Evolutionary conservation across 2,113 vertebrate species (phyloP).

Genomic region (Calyptomena viridis): DNA sequence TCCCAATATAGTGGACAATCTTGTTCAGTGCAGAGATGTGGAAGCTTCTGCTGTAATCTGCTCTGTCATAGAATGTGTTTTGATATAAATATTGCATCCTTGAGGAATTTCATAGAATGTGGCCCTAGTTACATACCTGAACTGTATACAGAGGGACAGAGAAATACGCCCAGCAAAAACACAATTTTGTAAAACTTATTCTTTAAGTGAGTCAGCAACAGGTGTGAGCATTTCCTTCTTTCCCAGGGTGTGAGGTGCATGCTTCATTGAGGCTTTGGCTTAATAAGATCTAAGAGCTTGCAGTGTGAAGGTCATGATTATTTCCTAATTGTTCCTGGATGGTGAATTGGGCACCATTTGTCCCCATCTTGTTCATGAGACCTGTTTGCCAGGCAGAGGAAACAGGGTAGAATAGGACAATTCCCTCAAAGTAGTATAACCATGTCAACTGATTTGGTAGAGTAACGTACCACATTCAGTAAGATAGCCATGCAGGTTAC

Average conservation of each 20-base stretch:
- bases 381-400: neutral
- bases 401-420: neutral
- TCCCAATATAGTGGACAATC: neutral
- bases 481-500: neutral
- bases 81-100: neutral
- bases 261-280: neutral
- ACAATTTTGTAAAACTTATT: neutral
- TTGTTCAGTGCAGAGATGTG: neutral
- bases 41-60: neutral
- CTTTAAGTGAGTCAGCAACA: neutral
- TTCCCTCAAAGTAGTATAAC: neutral
- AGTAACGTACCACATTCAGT: neutral
- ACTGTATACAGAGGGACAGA: neutral
- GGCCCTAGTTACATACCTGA: neutral
- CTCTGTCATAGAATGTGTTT: neutral
- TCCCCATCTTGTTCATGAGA: neutral
- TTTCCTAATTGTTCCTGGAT: neutral
- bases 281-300: neutral
- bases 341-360: neutral
- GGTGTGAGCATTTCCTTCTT: neutral
- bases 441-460: neutral
- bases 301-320: neutral
- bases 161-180: accelerated
- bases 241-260: neutral
- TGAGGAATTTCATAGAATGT: neutral